Conservation (phyloP, 2,113 vertebrate species). For the Epinephelus moara region DNA sequence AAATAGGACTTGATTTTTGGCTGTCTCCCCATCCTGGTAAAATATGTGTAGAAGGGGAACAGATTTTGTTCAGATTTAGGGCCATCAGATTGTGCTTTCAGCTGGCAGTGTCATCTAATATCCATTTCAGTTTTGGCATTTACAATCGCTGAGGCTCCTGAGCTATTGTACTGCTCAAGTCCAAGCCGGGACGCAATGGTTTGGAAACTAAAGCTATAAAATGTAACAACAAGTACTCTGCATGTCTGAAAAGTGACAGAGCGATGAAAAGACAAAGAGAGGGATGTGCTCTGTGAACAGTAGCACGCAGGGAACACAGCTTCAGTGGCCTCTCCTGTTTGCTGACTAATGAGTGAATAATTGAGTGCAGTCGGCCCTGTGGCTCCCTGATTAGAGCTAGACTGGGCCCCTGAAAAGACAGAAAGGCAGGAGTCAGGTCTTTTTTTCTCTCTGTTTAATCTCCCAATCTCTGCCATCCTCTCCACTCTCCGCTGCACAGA, state of each 20-base stretch:
- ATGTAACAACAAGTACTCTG: constrained; percentile 19
- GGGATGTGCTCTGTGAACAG: constrained; percentile 32
- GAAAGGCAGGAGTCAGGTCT: constrained; percentile 84
- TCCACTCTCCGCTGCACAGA: constrained; percentile 73
- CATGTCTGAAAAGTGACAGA: constrained; percentile 43
- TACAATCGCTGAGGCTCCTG: constrained; percentile 14
- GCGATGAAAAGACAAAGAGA: constrained; percentile 47
- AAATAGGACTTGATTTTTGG: constrained; percentile 37
- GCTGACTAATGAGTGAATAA: constrained; percentile 80
- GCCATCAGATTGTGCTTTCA: constrained; percentile 9
- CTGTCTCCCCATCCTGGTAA: constrained; percentile 15
- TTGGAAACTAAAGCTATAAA: constrained; percentile 36
- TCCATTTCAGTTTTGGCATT: constrained; percentile 33
- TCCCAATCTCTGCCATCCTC: constrained; percentile 76
- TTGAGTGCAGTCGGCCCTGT: constrained; percentile 67
- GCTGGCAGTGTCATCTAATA: constrained; percentile 7
- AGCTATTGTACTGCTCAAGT: neutral
- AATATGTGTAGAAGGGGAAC: constrained; percentile 8
- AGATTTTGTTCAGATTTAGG: neutral
- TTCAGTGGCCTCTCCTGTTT: constrained; percentile 62
- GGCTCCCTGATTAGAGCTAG: constrained; percentile 75
- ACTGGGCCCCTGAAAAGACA: constrained; percentile 75
- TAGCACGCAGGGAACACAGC: constrained; percentile 46
- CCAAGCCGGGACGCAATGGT: neutral
- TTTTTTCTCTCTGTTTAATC: constrained; percentile 77